Percentiles rank a stretch among this genome's conserved stretches.
phyloP scores from a whole-genome alignment of 2,113 vertebrate genomes.

The Aix galericulata region DNA sequence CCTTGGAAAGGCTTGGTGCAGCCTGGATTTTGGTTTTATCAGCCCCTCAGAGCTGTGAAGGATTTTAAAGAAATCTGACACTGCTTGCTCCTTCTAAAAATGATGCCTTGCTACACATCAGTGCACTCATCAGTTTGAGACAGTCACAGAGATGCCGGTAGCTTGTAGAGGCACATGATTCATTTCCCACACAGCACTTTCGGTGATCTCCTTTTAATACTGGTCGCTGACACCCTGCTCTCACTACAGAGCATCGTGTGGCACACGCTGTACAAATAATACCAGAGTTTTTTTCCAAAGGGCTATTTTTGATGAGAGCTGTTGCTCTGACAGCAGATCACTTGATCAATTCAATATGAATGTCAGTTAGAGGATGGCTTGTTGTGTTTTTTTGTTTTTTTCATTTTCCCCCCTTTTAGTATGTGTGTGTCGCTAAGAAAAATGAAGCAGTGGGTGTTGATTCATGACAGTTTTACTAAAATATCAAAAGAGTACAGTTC shows the following conservation, averaged over 20 bases:
- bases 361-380: slow-evolving; percentile 46
- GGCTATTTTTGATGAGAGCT: slow-evolving; percentile 54
- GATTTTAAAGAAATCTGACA: slow-evolving; percentile 19
- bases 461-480: slow-evolving; percentile 69
- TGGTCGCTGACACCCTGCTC: not conserved
- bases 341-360: slow-evolving; percentile 61
- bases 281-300: slow-evolving; percentile 41
- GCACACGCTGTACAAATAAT: not conserved
- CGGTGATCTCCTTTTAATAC: not conserved
- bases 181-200: not conserved
- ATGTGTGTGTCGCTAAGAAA: slow-evolving; percentile 47
- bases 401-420: not conserved
- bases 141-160: not conserved
- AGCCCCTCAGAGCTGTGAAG: not conserved
- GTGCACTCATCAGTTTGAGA: slow-evolving; percentile 30
- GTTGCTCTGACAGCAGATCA: slow-evolving; percentile 32
- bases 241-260: not conserved
- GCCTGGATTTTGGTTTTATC: slow-evolving; percentile 8
- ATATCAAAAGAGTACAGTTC: slow-evolving; percentile 58
- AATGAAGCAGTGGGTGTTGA: slow-evolving; percentile 55
- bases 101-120: slow-evolving; percentile 12
- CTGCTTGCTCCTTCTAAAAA: slow-evolving; percentile 2
- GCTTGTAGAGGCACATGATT: not conserved
- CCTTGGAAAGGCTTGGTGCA: not conserved
- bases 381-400: not conserved